phyloP scores from a whole-genome alignment of 2,113 vertebrate species.

The Hymenochirus boettgeri region DNA sequence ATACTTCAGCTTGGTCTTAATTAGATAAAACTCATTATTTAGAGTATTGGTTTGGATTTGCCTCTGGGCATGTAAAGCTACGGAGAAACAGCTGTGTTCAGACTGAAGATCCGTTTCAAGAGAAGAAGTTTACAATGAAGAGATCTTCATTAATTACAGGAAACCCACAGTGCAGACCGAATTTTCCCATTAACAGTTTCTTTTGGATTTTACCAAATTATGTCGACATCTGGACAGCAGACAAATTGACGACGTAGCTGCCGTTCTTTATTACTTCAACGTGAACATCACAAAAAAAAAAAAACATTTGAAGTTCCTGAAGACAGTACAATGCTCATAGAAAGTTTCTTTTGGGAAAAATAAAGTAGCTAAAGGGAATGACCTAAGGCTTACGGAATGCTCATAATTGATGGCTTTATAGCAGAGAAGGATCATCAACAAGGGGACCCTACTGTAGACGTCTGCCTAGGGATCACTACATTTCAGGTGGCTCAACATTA shows the following conservation, averaged over 20 bases:
- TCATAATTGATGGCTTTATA: too few species aligned
- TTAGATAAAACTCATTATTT: conserved; percentile 46
- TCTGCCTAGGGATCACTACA: too few species aligned
- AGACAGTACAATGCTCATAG: background rate
- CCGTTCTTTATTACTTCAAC: conserved; percentile 41
- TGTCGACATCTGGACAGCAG: conserved; percentile 71
- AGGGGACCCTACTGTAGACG: too few species aligned
- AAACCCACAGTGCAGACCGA: conserved; percentile 70
- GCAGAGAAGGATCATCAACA: too few species aligned
- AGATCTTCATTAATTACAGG: conserved; percentile 73
- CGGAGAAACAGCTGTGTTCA: conserved; percentile 66
- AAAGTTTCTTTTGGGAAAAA: background rate
- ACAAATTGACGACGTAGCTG: conserved; percentile 67
- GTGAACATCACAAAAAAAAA: background rate
- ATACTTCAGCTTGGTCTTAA: conserved; percentile 50
- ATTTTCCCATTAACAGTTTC: conserved; percentile 75
- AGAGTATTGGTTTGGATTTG: conserved; percentile 15
- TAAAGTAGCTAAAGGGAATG: too few species aligned
- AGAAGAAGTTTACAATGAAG: conserved; percentile 64
- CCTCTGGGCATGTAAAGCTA: conserved; percentile 45
- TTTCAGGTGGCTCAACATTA: too few species aligned
- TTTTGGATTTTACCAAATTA: conserved; percentile 67
- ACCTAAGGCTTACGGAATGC: too few species aligned
- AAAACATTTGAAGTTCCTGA: background rate
- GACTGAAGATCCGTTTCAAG: conserved; percentile 64